Base-by-base conservation (phyloP, 2,797 vertebrate genomes). In the Lemur catta region DNA sequence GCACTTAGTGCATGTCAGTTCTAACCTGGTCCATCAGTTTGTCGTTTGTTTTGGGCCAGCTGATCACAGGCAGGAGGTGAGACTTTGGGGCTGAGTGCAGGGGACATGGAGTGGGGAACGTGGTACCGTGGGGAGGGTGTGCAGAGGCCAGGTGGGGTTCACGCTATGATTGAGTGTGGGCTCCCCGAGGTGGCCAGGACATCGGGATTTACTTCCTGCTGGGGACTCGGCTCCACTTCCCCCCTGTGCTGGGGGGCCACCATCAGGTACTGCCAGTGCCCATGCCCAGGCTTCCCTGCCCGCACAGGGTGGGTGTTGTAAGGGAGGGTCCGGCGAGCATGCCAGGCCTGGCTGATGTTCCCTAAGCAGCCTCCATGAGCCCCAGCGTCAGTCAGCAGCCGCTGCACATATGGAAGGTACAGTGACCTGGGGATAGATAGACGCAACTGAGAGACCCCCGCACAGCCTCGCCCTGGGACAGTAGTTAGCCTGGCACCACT, bases 21-120 rank as follows among this genome's bases (percentile, higher is more conserved):
- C 43, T 61, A 38, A 28, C 26, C 20, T 78, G 15, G n/a, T 87
- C 46, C 26, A 11, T 28, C 35, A 28, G 30, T 35, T 91, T 95
- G 75, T 93, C 30, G 12, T 69, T 92, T 79, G 30, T 67, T 78
- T 52, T 13, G 59, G 59, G 61, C 67, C 63, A 55, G 3, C 20
- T 41, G 72, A 76, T 87, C 61, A 48, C 28, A 76, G 59, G 41
- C n/a, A 57, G 75, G 74, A 80, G 79, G 75, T 20, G 79, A 84
- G 57, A 57, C 22, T 72, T 33, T 33, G 1, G n/a, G n/a, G 38
- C 52, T 30, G 2, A 15, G 24, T 13, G 22, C 41, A 33, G 30
- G 65, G 71, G 74, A 1, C 3, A 1, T n/a, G 55, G 52, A 20
- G 24, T 48, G 2, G 80, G 80, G 59, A 46, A 33, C 0, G 6